These are phyloP conservation scores for Dicyrtoma fusca DNA, from an alignment of 2,888 invertebrate species.

Conservation along the genomic window DNA sequence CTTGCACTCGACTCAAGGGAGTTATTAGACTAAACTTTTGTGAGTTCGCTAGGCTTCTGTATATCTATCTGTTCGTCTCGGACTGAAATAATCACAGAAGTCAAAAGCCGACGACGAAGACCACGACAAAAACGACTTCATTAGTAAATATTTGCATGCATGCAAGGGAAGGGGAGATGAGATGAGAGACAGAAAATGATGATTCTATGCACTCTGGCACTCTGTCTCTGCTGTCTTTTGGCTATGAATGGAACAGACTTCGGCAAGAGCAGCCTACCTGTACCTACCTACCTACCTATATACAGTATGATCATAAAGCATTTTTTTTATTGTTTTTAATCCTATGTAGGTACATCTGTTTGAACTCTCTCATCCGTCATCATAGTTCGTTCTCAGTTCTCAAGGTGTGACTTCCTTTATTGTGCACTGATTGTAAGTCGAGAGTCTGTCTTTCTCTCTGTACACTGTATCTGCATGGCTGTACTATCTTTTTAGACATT, in stretches of 20 bases:
- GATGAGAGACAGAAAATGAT: neutral
- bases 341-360: slow-evolving; percentile 1
- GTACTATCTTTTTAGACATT: neutral
- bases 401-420: slow-evolving; percentile 29
- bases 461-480: neutral
- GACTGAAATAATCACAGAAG: no score
- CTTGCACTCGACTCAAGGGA: no score
- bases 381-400: slow-evolving; percentile 1
- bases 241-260: neutral
- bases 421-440: neutral
- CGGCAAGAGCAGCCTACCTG: neutral
- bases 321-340: neutral
- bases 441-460: neutral
- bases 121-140: no score
- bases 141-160: neutral
- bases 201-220: neutral
- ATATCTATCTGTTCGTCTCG: no score
- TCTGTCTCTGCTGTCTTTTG: neutral
- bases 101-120: no score
- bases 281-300: neutral
- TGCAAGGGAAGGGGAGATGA: neutral
- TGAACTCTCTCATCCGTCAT: slow-evolving; percentile 31
- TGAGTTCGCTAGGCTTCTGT: no score
- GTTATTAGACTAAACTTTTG: no score
- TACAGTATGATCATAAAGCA: neutral